Conservation (phyloP, 2,113 vertebrate species). For the Anarhynchus alexandrinus region DNA sequence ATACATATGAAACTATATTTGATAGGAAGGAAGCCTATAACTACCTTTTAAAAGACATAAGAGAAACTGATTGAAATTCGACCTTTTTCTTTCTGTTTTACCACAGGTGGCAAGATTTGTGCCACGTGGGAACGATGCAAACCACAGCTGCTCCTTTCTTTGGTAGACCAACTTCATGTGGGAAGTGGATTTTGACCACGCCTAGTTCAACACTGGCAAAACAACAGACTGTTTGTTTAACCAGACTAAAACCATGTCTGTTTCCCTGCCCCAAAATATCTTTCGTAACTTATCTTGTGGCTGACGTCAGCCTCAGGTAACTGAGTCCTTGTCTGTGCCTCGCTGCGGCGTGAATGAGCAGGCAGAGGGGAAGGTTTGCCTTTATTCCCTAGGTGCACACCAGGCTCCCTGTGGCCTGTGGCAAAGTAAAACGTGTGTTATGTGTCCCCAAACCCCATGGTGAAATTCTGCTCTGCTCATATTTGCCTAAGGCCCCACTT, state of each 20-base stretch:
- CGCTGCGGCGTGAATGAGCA: fast-evolving
- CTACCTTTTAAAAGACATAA: background rate
- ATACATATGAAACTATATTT: background rate
- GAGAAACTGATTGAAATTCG: background rate
- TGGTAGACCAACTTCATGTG: background rate
- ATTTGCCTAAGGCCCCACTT: background rate
- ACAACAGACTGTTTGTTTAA: constrained; percentile 10
- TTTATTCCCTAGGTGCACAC: background rate
- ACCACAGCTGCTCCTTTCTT: background rate
- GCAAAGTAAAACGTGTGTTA: background rate
- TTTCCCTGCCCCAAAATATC: background rate
- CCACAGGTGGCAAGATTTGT: background rate
- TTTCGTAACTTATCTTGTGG: constrained; percentile 6
- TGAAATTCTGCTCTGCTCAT: background rate
- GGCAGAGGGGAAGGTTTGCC: background rate
- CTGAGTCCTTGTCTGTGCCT: background rate
- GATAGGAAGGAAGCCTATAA: background rate
- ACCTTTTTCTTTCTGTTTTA: background rate
- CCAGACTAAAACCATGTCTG: background rate
- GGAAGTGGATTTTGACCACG: background rate
- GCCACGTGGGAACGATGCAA: background rate
- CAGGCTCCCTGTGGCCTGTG: background rate
- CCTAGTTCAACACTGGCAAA: background rate
- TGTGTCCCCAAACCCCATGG: background rate
- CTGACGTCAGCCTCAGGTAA: background rate